A percentile compares a stretch with the other conserved stretches of the same genome.
phyloP scores from a whole-genome alignment of 2,113 vertebrate genomes.

The Lophotis ruficrista region DNA sequence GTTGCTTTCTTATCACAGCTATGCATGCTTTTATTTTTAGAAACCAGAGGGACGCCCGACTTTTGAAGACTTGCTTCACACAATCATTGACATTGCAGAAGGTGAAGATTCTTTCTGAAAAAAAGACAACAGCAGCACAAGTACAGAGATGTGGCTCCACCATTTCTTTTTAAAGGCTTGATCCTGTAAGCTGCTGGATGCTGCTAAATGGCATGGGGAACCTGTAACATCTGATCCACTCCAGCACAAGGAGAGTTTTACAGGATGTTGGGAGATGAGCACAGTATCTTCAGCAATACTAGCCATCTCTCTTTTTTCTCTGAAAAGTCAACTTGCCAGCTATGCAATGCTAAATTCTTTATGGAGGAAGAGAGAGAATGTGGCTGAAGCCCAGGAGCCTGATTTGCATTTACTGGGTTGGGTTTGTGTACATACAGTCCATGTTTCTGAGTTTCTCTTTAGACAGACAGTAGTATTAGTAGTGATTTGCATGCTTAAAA shows the following conservation, averaged over 20 bases:
- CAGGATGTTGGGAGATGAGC: not conserved
- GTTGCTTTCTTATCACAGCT: not conserved
- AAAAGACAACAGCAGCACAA: not conserved
- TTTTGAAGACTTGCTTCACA: constrained; percentile 75
- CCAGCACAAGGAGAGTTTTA: not conserved
- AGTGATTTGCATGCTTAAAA: not conserved
- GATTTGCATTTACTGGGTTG: not conserved
- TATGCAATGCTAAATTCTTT: not conserved
- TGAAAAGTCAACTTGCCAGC: not conserved
- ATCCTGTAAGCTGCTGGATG: not conserved
- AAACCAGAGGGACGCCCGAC: constrained; percentile 79
- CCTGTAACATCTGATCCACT: not conserved
- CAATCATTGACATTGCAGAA: constrained; percentile 77
- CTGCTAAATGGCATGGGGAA: not conserved
- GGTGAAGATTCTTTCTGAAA: constrained; percentile 74
- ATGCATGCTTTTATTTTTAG: constrained; percentile 61
- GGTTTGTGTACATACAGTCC: not conserved
- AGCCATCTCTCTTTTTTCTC: not conserved
- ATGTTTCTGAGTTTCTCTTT: not conserved
- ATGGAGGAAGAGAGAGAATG: not conserved
- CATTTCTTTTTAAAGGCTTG: not conserved
- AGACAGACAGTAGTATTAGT: not conserved
- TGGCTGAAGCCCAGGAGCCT: not conserved
- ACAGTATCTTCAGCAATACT: not conserved
- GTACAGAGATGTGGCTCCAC: not conserved